phyloP scores from a whole-genome alignment of 2,888 invertebrate genomes.

The Diplolepis rosae region DNA sequence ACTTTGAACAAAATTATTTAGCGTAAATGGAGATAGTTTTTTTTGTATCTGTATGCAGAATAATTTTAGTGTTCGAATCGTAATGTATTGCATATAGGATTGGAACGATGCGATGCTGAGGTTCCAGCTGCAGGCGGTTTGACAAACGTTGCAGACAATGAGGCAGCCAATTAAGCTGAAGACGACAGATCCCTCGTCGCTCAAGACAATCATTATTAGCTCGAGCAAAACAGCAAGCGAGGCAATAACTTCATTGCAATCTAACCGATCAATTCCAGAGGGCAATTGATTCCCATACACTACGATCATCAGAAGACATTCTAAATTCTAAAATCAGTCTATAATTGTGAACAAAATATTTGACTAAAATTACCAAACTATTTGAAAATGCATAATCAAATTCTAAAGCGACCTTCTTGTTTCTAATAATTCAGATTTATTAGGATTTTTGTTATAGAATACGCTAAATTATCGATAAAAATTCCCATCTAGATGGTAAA shows the following conservation, averaged over 20 bases:
- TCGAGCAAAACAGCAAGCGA: slow-evolving; percentile 23
- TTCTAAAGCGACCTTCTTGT: too few species aligned
- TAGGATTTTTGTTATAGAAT: too few species aligned
- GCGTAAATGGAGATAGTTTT: not conserved
- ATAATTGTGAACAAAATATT: too few species aligned
- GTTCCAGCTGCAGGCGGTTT: slow-evolving; percentile 12
- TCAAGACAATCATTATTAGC: slow-evolving; percentile 31
- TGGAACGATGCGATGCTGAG: not conserved
- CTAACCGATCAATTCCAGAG: slow-evolving; percentile 17
- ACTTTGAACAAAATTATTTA: not conserved
- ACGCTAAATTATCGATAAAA: too few species aligned
- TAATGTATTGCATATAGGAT: not conserved
- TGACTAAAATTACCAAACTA: too few species aligned
- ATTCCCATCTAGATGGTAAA: too few species aligned
- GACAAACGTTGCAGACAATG: slow-evolving; percentile 21
- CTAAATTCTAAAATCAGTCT: too few species aligned
- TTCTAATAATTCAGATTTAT: too few species aligned
- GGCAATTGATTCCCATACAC: slow-evolving; percentile 25
- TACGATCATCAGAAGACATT: slow-evolving; percentile 3
- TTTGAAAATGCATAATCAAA: too few species aligned
- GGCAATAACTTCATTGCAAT: slow-evolving; percentile 30
- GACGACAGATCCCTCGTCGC: slow-evolving; percentile 29
- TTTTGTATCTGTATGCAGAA: slow-evolving; percentile 7
- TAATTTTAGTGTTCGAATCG: slow-evolving; percentile 10
- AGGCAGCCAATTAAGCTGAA: slow-evolving; percentile 28